Evolutionary conservation across 1,140 invertebrate genomes (phyloP), one percentile per base, ranked within the genome.

Genomic region (Pogonus chalceus): DNA sequence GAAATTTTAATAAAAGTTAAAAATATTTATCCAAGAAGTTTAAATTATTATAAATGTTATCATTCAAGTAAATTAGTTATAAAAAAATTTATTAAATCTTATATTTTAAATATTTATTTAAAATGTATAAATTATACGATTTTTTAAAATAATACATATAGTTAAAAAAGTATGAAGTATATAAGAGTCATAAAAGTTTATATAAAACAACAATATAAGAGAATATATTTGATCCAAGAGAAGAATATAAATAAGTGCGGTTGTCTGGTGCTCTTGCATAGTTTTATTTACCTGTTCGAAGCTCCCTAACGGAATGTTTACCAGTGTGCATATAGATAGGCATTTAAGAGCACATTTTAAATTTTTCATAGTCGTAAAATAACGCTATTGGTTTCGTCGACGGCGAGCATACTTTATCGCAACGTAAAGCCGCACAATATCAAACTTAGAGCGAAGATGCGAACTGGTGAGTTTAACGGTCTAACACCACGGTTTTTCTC

Each of bases 291-390:
- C 37, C 37, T 43, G 37, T 4, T 43, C 37, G 37, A 10, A 43
- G 7, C 18, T 43, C 18, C 4, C 18, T 16, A 16, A 16, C 4
- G 37, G 18, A 4, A 43, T 43, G 37, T 43, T 43, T 43, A 9
- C 37, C 18, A 12, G 9, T 43, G 37, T 43, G 37, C 37, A 43
- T 43, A 43, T 43, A 43, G 37, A 43, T 43, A 43, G 37, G 37
- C 37, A 43, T 43, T 43, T 43, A 43, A 43, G 37, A 10, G 7
- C 37, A 43, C 37, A 43, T 43, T 43, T 43, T 12, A 43, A 43
- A 43, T 43, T 43, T 9, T 43, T 43, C 37, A 43, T 43, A 18
- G 18, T 43, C 37, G 18, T 43, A 43, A 43, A 43, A 18, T 43
- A 43, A 43, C 37, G 37, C 9, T 43, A 43, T 43, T 43, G 37